Conservation (phyloP, 2,888 invertebrate genomes). For the Deroplatys truncata region DNA sequence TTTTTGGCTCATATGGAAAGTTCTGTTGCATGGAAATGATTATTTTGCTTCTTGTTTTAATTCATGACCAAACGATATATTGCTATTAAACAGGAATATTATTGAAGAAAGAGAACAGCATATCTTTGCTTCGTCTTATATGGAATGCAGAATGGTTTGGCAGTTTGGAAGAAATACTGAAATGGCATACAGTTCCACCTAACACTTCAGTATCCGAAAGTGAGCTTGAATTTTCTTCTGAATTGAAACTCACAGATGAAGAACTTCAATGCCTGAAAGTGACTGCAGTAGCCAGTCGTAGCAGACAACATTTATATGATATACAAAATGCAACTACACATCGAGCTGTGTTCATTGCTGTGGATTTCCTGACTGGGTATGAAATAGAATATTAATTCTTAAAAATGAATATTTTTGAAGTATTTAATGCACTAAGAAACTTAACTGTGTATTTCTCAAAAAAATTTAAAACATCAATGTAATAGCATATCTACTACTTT, state of each 20-base stretch:
- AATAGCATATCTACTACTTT: no score
- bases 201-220: neutral
- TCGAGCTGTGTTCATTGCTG: conserved; percentile 51
- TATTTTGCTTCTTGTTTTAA: no score
- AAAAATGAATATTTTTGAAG: no score
- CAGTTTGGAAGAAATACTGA: conserved; percentile 41
- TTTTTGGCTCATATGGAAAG: no score
- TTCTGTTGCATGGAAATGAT: no score
- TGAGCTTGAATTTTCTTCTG: neutral
- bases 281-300: conserved; percentile 51
- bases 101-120: conserved; percentile 40
- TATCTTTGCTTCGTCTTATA: conserved; percentile 44
- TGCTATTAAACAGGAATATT: conserved; percentile 34
- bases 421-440: no score
- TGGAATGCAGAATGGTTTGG: conserved; percentile 47
- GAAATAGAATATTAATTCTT: conserved; percentile 25
- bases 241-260: conserved; percentile 40
- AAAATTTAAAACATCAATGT: no score
- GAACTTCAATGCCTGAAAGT: conserved; percentile 52
- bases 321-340: conserved; percentile 64
- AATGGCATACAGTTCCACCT: conserved; percentile 33
- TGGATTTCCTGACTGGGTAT: conserved; percentile 56
- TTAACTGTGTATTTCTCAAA: no score
- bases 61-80: no score
- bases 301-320: conserved; percentile 51